phyloP scores from a whole-genome alignment of 2,113 vertebrate species.

The Scomber scombrus region DNA sequence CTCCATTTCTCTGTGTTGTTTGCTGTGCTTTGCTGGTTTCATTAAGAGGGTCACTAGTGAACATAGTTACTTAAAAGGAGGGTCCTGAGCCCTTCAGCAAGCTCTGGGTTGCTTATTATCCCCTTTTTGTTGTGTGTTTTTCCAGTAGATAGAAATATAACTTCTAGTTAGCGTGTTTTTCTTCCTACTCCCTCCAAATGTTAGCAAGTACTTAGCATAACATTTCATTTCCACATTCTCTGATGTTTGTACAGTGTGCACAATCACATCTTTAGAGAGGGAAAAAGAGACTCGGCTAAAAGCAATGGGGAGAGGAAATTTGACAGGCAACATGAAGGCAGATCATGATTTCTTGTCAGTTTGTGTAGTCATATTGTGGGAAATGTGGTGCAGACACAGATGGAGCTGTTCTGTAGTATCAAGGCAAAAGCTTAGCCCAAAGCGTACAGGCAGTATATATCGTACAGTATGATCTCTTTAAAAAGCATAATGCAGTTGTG shows the following conservation, averaged over 20 bases:
- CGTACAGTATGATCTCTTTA: not conserved
- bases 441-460: not conserved
- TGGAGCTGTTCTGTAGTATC: not conserved
- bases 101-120: slow-evolving; percentile 12
- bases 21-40: not conserved
- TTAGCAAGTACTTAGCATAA: not conserved
- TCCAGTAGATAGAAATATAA: not conserved
- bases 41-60: slow-evolving; percentile 12
- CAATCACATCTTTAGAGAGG: slow-evolving; percentile 29
- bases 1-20: not conserved
- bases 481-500: slow-evolving; percentile 11
- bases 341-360: slow-evolving; percentile 21
- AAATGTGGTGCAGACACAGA: not conserved
- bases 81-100: slow-evolving; percentile 7
- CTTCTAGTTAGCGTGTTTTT: not conserved
- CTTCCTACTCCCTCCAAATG: not conserved
- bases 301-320: not conserved
- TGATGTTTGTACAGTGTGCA: not conserved
- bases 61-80: slow-evolving; percentile 7
- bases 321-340: slow-evolving; percentile 22
- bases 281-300: slow-evolving; percentile 32
- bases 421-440: not conserved
- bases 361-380: slow-evolving; percentile 22
- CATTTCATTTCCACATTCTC: slow-evolving; percentile 2
- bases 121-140: slow-evolving; percentile 15